A percentile compares a stretch with the other conserved stretches of the same genome.
phyloP scores from a whole-genome alignment of 2,113 vertebrate genomes.

The Amblyornis subalaris region DNA sequence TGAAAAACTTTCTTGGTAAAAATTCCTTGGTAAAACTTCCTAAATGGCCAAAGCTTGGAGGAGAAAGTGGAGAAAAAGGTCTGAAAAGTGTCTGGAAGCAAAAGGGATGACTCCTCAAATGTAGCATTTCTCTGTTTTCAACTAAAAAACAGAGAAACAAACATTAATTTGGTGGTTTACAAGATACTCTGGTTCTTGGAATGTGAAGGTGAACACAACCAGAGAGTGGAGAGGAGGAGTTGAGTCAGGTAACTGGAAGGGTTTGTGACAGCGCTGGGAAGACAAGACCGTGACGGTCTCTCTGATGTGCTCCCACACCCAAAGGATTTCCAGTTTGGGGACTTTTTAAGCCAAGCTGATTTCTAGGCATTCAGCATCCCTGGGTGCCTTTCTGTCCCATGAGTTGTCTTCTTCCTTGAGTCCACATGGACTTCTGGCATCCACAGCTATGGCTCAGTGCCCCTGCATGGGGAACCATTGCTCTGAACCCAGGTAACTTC shows the following conservation, averaged over 20 bases:
- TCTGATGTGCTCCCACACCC: neutral
- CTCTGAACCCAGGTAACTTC: neutral
- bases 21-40: neutral
- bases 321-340: neutral
- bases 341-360: neutral
- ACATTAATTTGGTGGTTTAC: neutral
- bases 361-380: neutral
- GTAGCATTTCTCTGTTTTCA: neutral
- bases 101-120: neutral
- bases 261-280: neutral
- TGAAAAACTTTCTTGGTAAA: neutral
- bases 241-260: neutral
- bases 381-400: neutral
- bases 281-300: rapidly evolving
- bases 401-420: neutral
- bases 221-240: neutral
- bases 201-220: neutral
- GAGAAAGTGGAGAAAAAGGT: neutral
- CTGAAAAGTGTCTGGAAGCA: neutral
- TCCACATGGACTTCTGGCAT: neutral
- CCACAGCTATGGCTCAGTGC: rapidly evolving
- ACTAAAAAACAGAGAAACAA: neutral
- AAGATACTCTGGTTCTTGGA: neutral
- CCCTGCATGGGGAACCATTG: rapidly evolving
- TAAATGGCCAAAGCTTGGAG: neutral